Conservation (phyloP, 2,113 vertebrate species). For the Antennarius striatus region DNA sequence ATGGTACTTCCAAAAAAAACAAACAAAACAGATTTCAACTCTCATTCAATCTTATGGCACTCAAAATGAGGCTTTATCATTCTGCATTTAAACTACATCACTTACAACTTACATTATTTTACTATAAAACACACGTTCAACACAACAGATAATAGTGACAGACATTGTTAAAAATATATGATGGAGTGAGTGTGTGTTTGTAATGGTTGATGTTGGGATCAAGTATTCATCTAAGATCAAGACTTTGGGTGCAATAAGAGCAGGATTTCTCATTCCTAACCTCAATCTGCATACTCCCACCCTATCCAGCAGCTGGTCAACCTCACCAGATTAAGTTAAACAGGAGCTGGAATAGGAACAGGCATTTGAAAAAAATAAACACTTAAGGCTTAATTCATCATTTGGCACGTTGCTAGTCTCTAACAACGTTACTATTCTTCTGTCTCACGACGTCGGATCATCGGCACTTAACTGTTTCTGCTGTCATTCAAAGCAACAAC, state of each 20-base stretch:
- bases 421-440: constrained; percentile 33
- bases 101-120: constrained; percentile 18
- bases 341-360: constrained; percentile 40
- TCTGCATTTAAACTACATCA: constrained; percentile 15
- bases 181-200: constrained; percentile 38
- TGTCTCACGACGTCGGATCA: constrained; percentile 30
- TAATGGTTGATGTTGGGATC: constrained; percentile 49
- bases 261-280: constrained; percentile 22
- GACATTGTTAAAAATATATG: constrained; percentile 28
- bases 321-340: constrained; percentile 33
- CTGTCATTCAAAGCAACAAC: constrained; percentile 39
- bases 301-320: constrained; percentile 32
- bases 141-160: constrained; percentile 10
- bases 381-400: constrained; percentile 71
- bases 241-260: constrained; percentile 47
- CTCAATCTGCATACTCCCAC: constrained; percentile 42
- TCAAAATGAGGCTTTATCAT: constrained; percentile 24
- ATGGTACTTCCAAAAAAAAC: constrained; percentile 2
- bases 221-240: constrained; percentile 52
- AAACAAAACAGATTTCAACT: neutral
- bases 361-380: constrained; percentile 59
- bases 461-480: constrained; percentile 39
- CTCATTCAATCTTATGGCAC: constrained; percentile 35
- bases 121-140: constrained; percentile 38
- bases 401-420: constrained; percentile 48